Evolutionary conservation across 2,797 vertebrate species (phyloP), one percentile per base, ranked within the genome.

Genomic region (Garrulus glandarius): DNA sequence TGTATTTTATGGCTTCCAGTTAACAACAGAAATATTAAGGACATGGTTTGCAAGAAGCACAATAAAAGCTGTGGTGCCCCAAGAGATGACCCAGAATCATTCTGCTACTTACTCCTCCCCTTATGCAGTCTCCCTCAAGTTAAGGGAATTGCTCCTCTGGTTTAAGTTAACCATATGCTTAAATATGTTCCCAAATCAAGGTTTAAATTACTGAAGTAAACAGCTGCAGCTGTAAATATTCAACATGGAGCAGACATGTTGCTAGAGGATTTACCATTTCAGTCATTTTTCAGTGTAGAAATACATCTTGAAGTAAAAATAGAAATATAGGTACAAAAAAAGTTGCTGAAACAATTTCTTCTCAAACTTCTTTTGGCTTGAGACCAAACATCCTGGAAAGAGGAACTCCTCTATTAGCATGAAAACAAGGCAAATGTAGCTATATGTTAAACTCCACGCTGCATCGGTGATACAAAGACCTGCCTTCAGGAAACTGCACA

Each of bases 151-250:
- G 46, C 14, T 89, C 17, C 71, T 85, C 69, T 91, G 68, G 56
- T 75, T 94, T 91, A 94, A 94, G 84, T 93, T 91, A 93, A 91
- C 84, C 36, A 87, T 47, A 89, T 87, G 84, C 60, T 92, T 87
- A 94, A 92, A 64, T 50, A 67, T 53, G 41, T 59, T 93, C 43
- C 64, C 6, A 9, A 95, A 87, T 68, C 43, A 83, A 92, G 61
- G 49, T 63, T 79, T 75, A 74, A 94, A 87, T 89, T 84, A 75
- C 71, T 60, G 60, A 89, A 89, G 56, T 77, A 94, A 96, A 94
- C 82, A 96, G 89, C 92, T 85, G 71, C 71, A 93, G 92, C 84
- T 94, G 68, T 89, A 96, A 91, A 94, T 85, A 92, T 61, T 91
- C 76, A 89, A 75, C 60, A 57, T 7, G 27, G 68, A 87, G 34